Conservation (phyloP, 2,113 vertebrate species). For the Ceuthmochares aereus region DNA sequence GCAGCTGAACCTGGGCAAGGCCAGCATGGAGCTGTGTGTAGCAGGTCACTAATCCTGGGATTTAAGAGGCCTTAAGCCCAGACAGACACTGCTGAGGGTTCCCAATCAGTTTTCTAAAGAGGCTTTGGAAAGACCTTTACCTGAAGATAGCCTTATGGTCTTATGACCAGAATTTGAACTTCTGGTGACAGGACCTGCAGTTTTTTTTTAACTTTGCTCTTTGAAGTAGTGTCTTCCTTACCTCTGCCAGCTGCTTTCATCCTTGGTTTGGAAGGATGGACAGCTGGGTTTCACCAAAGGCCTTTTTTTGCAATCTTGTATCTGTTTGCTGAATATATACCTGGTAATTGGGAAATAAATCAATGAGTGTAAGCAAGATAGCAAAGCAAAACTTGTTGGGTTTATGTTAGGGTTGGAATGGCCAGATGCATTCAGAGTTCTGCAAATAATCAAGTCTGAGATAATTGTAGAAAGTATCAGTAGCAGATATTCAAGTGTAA, state of each 20-base stretch:
- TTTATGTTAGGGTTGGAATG: background rate
- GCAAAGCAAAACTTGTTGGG: background rate
- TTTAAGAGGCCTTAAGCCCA: conserved; percentile 13
- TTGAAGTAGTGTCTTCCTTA: background rate
- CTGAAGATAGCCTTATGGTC: background rate
- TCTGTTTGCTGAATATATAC: background rate
- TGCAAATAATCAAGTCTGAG: background rate
- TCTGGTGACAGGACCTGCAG: background rate
- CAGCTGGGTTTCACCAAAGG: background rate
- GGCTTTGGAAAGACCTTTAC: conserved; percentile 24
- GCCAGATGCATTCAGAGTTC: background rate
- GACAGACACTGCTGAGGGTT: background rate
- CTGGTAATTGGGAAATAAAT: background rate
- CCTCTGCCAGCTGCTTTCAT: background rate
- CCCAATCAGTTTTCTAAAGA: conserved; percentile 39
- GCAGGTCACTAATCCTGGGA: conserved; percentile 13
- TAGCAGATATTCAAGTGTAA: background rate
- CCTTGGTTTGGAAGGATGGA: background rate
- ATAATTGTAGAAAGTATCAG: background rate
- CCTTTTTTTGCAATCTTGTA: background rate
- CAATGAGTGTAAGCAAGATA: background rate
- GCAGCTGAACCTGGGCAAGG: background rate
- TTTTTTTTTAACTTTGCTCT: background rate
- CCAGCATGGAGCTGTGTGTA: background rate
- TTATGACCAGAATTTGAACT: background rate